Base-by-base conservation (phyloP, 2,113 vertebrate genomes). In the Chascanopsetta lugubris region DNA sequence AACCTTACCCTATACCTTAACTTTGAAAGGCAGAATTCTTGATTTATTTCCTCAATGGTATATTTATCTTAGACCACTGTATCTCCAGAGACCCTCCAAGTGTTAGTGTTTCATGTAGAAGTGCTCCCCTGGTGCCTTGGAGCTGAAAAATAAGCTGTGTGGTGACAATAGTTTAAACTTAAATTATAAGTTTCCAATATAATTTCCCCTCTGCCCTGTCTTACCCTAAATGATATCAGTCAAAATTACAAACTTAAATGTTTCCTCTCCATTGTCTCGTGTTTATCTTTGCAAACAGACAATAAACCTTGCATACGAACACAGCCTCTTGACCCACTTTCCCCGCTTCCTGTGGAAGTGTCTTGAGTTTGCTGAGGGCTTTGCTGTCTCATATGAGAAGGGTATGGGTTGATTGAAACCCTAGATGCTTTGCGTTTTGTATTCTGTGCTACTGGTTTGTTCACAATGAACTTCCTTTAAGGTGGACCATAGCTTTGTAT, bases 241-340 rank as follows among this genome's bases (percentile, higher is more conserved):
- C 4, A 12, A 9, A 17, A 51, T 53, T 2, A 63, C 29, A 56
- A 10, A 25, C 29, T 34, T 27, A 3, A 50, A 48, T n/a, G 18
- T 50, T 59, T 50, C 18, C 46, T 11, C 8, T 24, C 8, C 34
- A n/a, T 34, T 3, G 1, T 26, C 2, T 12, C 0, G n/a, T 40
- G 38, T 51, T 64, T 9, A 24, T 12, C 17, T 13, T 68, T 49
- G 22, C 29, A 29, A 60, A 48, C 32, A 18, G 13, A 42, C 50
- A 56, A 11, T 69, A 65, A 73, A 29, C 55, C 46, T 24, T 59
- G 61, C 51, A 49, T 54, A 36, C 25, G 29, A 73, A 30, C 4
- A 26, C 8, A 56, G 47, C 10, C 38, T 72, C 6, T 22, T 80
- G 76, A 74, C 80, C 73, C 69, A 78, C 73, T 79, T 80, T 38